phyloP scores from a whole-genome alignment of 2,888 invertebrate species.

The Bimastos eiseni region DNA sequence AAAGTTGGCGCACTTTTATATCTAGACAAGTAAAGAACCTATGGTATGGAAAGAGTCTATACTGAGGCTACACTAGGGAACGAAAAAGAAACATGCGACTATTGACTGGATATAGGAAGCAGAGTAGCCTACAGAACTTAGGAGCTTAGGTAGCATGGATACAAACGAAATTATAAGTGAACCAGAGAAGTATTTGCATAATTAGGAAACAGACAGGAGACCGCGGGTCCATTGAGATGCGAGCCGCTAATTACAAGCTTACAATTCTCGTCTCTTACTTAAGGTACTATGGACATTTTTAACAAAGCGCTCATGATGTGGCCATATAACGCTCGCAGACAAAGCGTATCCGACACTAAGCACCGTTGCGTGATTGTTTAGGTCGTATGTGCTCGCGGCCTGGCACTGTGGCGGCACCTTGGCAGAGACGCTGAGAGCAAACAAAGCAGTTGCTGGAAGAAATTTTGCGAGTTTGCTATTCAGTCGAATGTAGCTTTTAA shows the following conservation, averaged over 20 bases:
- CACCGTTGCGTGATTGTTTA: background rate
- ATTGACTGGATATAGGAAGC: too few species aligned
- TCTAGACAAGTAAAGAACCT: too few species aligned
- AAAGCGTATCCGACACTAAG: background rate
- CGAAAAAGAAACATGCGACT: too few species aligned
- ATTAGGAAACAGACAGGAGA: background rate
- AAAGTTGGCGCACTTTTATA: too few species aligned
- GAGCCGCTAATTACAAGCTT: background rate
- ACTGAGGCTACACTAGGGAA: too few species aligned
- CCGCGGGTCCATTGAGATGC: background rate
- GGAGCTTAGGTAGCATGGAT: too few species aligned
- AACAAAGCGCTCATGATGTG: background rate
- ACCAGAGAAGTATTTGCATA: background rate
- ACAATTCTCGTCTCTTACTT: background rate
- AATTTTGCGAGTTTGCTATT: background rate
- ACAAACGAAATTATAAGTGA: too few species aligned
- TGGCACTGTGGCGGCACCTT: background rate
- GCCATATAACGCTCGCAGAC: background rate
- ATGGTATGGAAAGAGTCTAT: too few species aligned
- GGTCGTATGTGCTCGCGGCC: background rate
- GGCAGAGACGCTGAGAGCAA: background rate
- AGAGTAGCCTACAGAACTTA: too few species aligned
- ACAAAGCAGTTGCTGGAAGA: background rate
- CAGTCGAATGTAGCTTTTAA: too few species aligned
- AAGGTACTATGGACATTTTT: background rate